These are phyloP conservation scores for Orchesellides sinensis DNA, from an alignment of 2,888 invertebrate genomes.

Conservation along the genomic window DNA sequence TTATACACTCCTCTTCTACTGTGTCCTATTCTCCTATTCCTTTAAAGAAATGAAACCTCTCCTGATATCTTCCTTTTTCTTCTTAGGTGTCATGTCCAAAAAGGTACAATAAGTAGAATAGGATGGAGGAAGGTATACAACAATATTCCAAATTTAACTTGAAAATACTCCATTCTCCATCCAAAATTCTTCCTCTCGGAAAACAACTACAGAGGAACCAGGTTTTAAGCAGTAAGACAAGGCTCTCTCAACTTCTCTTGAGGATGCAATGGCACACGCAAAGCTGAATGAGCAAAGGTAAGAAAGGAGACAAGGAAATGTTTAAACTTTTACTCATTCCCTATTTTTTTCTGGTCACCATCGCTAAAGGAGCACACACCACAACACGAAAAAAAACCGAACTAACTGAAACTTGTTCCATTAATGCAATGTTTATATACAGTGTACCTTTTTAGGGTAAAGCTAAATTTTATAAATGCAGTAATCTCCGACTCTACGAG, in stretches of 20 bases:
- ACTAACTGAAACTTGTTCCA: background rate
- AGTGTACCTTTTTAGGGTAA: too few species aligned
- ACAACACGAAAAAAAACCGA: background rate
- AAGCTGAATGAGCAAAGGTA: background rate
- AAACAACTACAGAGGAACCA: too few species aligned
- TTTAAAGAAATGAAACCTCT: too few species aligned
- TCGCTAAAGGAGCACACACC: too few species aligned
- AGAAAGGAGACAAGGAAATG: constrained; percentile 23
- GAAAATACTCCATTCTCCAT: background rate
- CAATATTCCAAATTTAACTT: constrained; percentile 16
- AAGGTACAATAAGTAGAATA: too few species aligned
- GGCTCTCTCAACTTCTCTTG: background rate
- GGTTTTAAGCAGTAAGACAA: background rate
- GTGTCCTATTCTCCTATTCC: too few species aligned
- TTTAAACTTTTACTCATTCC: constrained; percentile 10
- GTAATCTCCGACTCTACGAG: too few species aligned
- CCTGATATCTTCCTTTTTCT: too few species aligned
- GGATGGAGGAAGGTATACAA: too few species aligned
- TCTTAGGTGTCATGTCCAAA: too few species aligned
- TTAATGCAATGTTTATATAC: too few species aligned
- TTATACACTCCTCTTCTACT: background rate
- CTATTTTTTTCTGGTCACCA: constrained; percentile 16
- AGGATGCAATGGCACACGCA: background rate
- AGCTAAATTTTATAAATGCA: too few species aligned
- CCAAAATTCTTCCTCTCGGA: background rate